phyloP scores from a whole-genome alignment of 2,113 vertebrate genomes.

The Boleophthalmus pectinirostris region DNA sequence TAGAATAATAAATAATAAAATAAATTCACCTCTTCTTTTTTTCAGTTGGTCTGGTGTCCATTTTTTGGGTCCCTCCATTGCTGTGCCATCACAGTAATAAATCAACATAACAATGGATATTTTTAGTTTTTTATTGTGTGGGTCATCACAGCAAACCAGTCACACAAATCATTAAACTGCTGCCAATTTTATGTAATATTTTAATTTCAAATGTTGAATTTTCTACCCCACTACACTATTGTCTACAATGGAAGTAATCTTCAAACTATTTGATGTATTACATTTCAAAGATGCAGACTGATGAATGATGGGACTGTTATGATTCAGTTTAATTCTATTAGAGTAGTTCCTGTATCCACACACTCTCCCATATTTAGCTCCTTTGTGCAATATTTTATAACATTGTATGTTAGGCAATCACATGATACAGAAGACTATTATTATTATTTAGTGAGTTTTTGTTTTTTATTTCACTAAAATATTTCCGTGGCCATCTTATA shows the following conservation, averaged over 20 bases:
- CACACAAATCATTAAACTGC: no score
- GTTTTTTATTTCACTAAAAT: conserved; percentile 21
- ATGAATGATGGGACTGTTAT: conserved; percentile 7
- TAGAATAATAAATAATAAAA: no score
- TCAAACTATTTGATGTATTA: conserved; percentile 23
- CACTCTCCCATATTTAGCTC: conserved; percentile 9
- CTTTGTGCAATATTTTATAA: conserved; percentile 11
- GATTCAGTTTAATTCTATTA: conserved; percentile 4
- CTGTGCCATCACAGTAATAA: no score
- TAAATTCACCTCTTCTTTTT: no score
- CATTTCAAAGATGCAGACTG: conserved; percentile 15
- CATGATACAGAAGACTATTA: conserved; percentile 18
- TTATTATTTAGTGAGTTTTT: neutral
- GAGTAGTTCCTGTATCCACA: conserved; percentile 20
- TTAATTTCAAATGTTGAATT: neutral
- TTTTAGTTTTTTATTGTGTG: neutral
- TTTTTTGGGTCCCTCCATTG: no score
- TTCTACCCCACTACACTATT: neutral
- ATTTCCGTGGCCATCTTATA: conserved; percentile 16
- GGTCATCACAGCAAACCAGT: neutral
- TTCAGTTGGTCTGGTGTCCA: no score
- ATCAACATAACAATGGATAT: conserved; percentile 11
- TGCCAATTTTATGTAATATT: neutral
- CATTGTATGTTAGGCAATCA: conserved; percentile 3
- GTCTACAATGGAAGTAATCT: conserved; percentile 46